Base-by-base conservation (phyloP, 2,797 vertebrate genomes). In the Nyctalus aviator region DNA sequence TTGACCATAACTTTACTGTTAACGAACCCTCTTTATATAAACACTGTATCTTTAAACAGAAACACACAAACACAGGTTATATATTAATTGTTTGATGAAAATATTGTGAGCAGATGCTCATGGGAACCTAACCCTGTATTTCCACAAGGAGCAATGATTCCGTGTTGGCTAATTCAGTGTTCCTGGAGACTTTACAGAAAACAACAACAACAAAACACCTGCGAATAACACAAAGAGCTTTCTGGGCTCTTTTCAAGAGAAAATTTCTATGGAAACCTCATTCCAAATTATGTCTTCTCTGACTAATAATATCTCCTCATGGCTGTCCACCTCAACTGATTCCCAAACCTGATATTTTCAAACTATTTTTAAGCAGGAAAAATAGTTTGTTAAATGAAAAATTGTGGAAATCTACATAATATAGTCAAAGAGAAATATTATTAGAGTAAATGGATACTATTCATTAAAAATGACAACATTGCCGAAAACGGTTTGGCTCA, bases 81-180 rank as follows among this genome's bases (percentile, higher is more conserved):
- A 20, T 88, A 92, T 78, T 90, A 89, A 95, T 85, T 78, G 6
- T 18, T 69, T 94, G 69, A 90, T 93, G 27, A 95, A 96, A 93
- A 94, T 85, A 94, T 46, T 75, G 73, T 83, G 82, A 93, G 62
- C 21, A 84, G 62, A 85, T 64, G 50, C 32, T 90, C 73, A 66
- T 1, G 78, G 32, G 82, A 82, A 53, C 32, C 75, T 64, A n/a
- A 64, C 30, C 62, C 68, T 82, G 55, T 73, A 75, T 87, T 95
- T 78, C 37, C 30, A 53, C 9, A 76, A 78, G 62, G 64, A 90
- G 20, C 66, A 92, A 78, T 91, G 77, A 96, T 66, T 93, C 44
- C 86, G 78, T 83, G 62, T 76, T 91, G 53, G 57, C 35, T 94
- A 94, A 93, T 71, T 76, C 57, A 87, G 82, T 84, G 62, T 93